These are phyloP conservation scores for human (Homo sapiens) DNA, from an alignment of 2,113 vertebrate genomes.

Conservation along the genomic window DNA sequence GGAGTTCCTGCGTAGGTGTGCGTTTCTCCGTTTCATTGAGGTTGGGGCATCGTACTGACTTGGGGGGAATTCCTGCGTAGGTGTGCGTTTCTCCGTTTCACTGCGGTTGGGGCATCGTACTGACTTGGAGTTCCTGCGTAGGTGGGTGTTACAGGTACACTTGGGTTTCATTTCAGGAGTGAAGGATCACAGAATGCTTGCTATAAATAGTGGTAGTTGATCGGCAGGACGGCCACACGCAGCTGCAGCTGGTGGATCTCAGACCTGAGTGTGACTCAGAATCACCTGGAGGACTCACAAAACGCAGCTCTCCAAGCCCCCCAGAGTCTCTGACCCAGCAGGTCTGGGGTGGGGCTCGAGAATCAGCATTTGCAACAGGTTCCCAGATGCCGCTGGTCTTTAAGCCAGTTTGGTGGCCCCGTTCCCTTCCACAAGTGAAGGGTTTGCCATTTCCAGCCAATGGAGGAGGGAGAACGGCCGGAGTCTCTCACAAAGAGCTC, in stretches of 20 bases:
- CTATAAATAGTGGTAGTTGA: background rate
- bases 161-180: background rate
- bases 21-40: too few relatives aligned
- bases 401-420: background rate
- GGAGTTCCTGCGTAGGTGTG: too few relatives aligned
- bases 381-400: background rate
- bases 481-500: background rate
- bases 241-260: background rate
- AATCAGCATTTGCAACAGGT: too few relatives aligned
- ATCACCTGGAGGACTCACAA: too few relatives aligned
- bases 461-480: background rate
- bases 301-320: too few relatives aligned
- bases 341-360: background rate
- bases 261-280: background rate
- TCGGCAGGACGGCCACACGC: rapidly evolving
- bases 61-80: too few relatives aligned
- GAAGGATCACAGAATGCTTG: background rate
- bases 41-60: too few relatives aligned
- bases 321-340: background rate
- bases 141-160: too few relatives aligned
- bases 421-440: background rate
- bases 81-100: too few relatives aligned
- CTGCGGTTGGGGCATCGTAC: too few relatives aligned
- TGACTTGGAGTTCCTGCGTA: too few relatives aligned
- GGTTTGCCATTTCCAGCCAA: background rate